A percentile compares a stretch with the other conserved stretches of the same genome.
phyloP scores from a whole-genome alignment of 2,888 invertebrate genomes.

The Ormyrus rosae region DNA sequence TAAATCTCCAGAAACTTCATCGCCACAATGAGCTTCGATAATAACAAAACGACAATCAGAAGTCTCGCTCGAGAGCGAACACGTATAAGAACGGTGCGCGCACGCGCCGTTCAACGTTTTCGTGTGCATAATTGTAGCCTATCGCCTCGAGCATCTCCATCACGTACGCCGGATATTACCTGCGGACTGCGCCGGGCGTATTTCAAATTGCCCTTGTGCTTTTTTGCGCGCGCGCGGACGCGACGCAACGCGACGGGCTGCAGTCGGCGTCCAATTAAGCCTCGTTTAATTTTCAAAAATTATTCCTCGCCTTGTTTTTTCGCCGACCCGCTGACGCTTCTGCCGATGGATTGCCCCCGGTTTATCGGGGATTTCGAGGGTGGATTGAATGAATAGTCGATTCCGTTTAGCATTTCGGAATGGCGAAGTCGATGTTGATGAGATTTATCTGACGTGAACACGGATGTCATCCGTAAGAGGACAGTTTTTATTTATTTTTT shows the following conservation, averaged over 20 bases:
- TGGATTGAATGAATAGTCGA: too few species aligned
- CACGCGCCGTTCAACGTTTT: constrained; percentile 27
- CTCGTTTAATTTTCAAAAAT: constrained; percentile 26
- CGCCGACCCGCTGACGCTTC: neutral
- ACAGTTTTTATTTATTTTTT: too few species aligned
- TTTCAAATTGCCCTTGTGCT: constrained; percentile 19
- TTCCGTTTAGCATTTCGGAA: too few species aligned
- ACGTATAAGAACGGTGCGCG: neutral
- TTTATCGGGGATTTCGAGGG: too few species aligned
- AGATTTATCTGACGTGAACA: too few species aligned
- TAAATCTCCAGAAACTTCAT: too few species aligned
- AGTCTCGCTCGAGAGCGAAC: neutral
- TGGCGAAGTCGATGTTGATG: too few species aligned
- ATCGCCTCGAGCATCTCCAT: constrained; percentile 47
- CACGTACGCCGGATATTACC: constrained; percentile 54
- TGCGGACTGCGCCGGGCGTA: constrained; percentile 11
- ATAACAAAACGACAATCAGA: too few species aligned
- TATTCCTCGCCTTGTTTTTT: neutral
- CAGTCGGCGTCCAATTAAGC: neutral
- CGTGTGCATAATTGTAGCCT: constrained; percentile 53
- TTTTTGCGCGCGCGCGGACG: neutral
- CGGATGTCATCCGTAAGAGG: too few species aligned
- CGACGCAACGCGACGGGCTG: neutral
- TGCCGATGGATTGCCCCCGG: too few species aligned
- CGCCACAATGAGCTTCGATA: too few species aligned